Evolutionary conservation across 2,113 vertebrate species (phyloP).

Genomic region (Procapra przewalskii): DNA sequence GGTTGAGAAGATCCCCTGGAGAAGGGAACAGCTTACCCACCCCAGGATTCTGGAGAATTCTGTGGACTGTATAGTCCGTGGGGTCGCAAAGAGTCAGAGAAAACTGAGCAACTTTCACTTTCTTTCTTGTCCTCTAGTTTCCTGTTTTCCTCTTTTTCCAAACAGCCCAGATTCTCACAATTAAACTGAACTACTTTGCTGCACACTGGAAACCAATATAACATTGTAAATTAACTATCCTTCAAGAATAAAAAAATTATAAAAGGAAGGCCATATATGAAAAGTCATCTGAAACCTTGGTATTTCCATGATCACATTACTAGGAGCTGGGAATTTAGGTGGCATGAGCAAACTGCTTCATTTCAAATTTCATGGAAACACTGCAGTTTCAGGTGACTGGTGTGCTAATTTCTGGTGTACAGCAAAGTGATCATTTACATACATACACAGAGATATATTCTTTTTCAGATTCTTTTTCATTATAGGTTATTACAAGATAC

Average conservation of each 20-base stretch:
- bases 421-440: neutral
- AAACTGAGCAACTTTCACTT: neutral
- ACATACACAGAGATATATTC: neutral
- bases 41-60: neutral
- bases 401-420: neutral
- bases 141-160: neutral
- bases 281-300: neutral
- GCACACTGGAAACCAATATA: neutral
- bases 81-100: neutral
- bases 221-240: neutral
- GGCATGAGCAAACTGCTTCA: neutral
- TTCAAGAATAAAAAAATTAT: neutral
- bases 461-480: neutral
- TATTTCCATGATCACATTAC: neutral
- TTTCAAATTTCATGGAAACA: neutral
- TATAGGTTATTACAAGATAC: neutral
- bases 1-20: neutral
- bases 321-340: neutral
- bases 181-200: neutral
- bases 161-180: neutral
- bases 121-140: neutral
- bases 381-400: neutral
- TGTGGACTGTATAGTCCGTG: neutral
- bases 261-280: neutral
- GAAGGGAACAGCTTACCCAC: neutral